Evolutionary conservation across 2,797 vertebrate species (phyloP).

Genomic region (Amphiprion clarkii): DNA sequence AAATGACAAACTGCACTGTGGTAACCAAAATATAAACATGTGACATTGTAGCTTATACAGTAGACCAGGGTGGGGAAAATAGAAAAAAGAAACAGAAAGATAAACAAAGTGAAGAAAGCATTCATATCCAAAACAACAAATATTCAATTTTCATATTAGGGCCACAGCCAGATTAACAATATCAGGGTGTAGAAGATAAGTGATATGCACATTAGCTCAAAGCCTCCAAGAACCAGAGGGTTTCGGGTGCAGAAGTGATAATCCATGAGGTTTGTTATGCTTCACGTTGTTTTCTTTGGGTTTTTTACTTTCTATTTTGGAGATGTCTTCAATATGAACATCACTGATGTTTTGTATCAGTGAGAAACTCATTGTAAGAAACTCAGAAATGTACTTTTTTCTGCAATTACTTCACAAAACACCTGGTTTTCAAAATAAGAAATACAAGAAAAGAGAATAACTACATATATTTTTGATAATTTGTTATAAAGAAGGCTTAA

Average conservation of each 20-base stretch:
- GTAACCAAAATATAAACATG: not conserved
- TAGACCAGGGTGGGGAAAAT: not conserved
- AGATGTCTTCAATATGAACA: not conserved
- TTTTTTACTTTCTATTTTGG: conserved; percentile 12
- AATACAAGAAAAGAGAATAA: no score
- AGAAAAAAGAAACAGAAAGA: not conserved
- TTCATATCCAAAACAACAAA: conserved; percentile 35
- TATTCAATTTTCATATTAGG: conserved; percentile 44
- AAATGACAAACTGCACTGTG: not conserved
- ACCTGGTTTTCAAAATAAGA: no score
- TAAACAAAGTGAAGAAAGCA: not conserved
- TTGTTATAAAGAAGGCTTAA: not conserved
- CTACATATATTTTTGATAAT: no score
- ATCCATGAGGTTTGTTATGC: conserved; percentile 27
- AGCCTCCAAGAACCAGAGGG: conserved; percentile 38
- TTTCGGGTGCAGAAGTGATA: conserved; percentile 45
- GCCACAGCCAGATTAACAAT: conserved; percentile 51
- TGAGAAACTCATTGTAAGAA: not conserved
- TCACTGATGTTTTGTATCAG: conserved; percentile 17
- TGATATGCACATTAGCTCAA: conserved; percentile 44
- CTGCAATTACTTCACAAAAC: no score
- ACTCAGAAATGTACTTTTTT: no score
- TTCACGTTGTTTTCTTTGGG: conserved; percentile 2
- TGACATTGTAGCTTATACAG: not conserved
- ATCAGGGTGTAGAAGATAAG: conserved; percentile 52